Evolutionary conservation across 1,140 invertebrate genomes (phyloP), one percentile per base, ranked within the genome.

Genomic region (Pseudomyrmex pallidus): DNA sequence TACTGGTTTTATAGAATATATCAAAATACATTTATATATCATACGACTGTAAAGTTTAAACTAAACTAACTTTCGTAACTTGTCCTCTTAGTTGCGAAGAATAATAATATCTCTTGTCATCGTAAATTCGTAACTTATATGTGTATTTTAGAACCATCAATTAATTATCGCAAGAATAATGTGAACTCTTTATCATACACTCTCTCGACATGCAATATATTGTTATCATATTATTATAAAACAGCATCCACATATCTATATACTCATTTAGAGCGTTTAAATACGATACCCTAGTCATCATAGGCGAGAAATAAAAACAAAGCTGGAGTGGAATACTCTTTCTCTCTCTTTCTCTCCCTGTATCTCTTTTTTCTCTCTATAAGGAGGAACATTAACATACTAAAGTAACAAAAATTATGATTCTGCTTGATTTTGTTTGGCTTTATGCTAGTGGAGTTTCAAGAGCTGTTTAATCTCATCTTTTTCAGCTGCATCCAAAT

Each of bases 401-500:
- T 88, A 93, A 93, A 92, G 85, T 92, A 92, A 93, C 91, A 92
- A 93, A 94, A 94, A 91, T 93, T 92, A 91, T 88, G 84, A 62
- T 83, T 89, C 84, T 86, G 83, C 84, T 35, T 35, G 35, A 76
- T 87, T 74, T 67, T 80, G 86, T 91, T 93, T 92, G 89, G 91
- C 88, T 91, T 92, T 82, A 85, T 92, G 92, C 89, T 93, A 92
- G 91, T 93, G 91, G 74, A 89, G 78, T 89, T 92, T 92, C 59
- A 97, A 93, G 22, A 98, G 95, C 88, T 95, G 95, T 94, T 98
- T 98, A 85, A 99, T 99, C 95, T 99, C 98, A 86, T 97, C 96
- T 93, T 97, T 98, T 93, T 99, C 98, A 15, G 98, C 98, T 85
- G 97, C 97, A 89, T 98, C 97, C 74, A 98, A 92, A 92, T 98